Evolutionary conservation across 2,888 invertebrate species (phyloP), one percentile per base, ranked within the genome.

Genomic region (Esperia sulphurella): DNA sequence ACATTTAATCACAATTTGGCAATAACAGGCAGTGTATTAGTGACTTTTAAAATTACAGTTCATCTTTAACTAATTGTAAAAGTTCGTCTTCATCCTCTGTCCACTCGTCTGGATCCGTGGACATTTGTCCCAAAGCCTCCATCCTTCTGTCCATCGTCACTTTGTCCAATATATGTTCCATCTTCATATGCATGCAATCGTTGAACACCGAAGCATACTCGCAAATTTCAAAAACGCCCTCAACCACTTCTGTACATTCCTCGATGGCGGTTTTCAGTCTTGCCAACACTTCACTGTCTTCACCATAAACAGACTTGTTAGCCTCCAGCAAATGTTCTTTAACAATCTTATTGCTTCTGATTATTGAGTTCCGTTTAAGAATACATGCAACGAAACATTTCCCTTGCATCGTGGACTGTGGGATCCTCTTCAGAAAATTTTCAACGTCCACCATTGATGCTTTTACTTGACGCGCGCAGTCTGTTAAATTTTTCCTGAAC

Each of bases 321-420:
- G 74, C 71, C 44, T 80, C 79, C 37, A 89, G 51, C 45, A 89
- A 72, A 14, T 74, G 69, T 0, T 69, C 59, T 9, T 57, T 60
- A 29, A 68, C 66, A 6, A 89, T 71, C 58, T 83, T 86, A 47
- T 89, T 85, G 4, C 79, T 75, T 10, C 61, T 69, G 53, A 88
- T 87, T 3, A 88, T 79, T 0, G 66, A 55, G 49, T 84, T 88
- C 0, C 86, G 65, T 54, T 81, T 87, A 1, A 88, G 52, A 31
- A 88, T 86, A 49, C 88, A 88, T 0, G 88, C 88, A 1, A 88
- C 89, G 51, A 88, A 84, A 43, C 88, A 88, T 68, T 88, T 87
- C 0, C 88, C 88, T 53, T 83, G 71, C 58, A 72, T 54, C 0
- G 79, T 68, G 0, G 69, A 58, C 42, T 86, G 87, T 0, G 89